Evolutionary conservation across 2,113 vertebrate species (phyloP).

Genomic region (Actenoides lindsayi): DNA sequence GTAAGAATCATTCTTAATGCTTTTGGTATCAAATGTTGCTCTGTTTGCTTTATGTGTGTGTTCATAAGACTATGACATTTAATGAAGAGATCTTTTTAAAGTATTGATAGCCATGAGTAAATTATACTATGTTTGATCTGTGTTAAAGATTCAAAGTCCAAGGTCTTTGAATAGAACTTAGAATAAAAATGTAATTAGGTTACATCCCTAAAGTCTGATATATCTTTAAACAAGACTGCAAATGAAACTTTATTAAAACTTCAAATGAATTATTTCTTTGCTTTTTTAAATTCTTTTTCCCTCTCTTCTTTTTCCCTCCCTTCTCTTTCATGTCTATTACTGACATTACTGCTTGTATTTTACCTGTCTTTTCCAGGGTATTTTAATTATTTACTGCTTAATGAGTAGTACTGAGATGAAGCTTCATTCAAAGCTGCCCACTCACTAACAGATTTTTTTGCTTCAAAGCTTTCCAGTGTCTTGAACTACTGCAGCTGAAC

Average conservation of each 20-base stretch:
- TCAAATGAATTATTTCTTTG: conserved; percentile 85
- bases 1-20: not conserved
- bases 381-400: conserved; percentile 83
- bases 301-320: conserved; percentile 70
- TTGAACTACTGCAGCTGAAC: not conserved
- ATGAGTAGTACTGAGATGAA: conserved; percentile 66
- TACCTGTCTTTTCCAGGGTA: conserved; percentile 75
- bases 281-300: conserved; percentile 76
- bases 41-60: conserved; percentile 35
- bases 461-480: conserved; percentile 62
- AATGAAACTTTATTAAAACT: conserved; percentile 84
- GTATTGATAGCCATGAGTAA: conserved; percentile 87
- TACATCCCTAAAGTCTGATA: conserved; percentile 83
- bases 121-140: conserved; percentile 85
- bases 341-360: conserved; percentile 77
- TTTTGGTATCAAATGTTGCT: conserved; percentile 17
- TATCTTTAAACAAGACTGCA: conserved; percentile 83
- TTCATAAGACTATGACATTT: conserved; percentile 79
- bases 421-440: conserved; percentile 40
- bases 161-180: conserved; percentile 76
- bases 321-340: conserved; percentile 82
- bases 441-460: conserved; percentile 24
- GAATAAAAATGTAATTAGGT: conserved; percentile 84
- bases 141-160: conserved; percentile 79
- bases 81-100: conserved; percentile 86